Base-by-base conservation (phyloP, 2,888 invertebrate genomes). In the Scaptomyza caliginosa region DNA sequence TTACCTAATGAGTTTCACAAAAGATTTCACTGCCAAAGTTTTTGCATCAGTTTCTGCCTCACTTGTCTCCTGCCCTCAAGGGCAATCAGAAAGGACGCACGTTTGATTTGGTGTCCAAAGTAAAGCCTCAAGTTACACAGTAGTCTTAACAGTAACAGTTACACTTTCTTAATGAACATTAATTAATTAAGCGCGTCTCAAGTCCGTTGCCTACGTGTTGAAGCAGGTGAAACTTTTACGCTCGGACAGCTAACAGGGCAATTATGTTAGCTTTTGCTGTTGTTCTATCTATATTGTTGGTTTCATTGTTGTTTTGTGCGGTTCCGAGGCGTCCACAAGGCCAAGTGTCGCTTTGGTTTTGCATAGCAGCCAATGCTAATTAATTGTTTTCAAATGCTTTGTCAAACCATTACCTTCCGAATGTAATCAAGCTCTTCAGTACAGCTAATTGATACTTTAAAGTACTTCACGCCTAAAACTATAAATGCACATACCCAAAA, bases 1-100 rank as follows among this genome's bases (percentile, higher is more conserved):
- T 67, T 68, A 75, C 72, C 78, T 84, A 82, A 82, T 84, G 81
- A 82, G 85, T 82, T 78, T 78, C 63, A 48, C 34, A 60, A 72
- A 76, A 78, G 81, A 77, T 81, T 78, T 71, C 50, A 48, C 48
- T 50, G 58, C 65, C 36, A 72, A 77, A 67, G 55, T 80, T 73
- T 30, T 16, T 24, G 28, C 42, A 23, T 2, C n/a, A 13, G 28
- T 21, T 46, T 39, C 21, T 39, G 30, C 30, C 19, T 34, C 36
- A 13, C 23, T 60, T 42, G 39, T 48, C 21, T 26, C 38, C 32
- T 26, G 7, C 32, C 46, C 52, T 34, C 28, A 30, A 21, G 58
- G 5, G 72, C 85, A 81, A 81, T 84, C 85, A 81, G 63, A 66
- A 55, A 56, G 52, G 74, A 45, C 59, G 45, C 30, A 56, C 43